These are phyloP conservation scores for Nebria ingens DNA, from an alignment of 1,140 invertebrate species.

Conservation along the genomic window DNA sequence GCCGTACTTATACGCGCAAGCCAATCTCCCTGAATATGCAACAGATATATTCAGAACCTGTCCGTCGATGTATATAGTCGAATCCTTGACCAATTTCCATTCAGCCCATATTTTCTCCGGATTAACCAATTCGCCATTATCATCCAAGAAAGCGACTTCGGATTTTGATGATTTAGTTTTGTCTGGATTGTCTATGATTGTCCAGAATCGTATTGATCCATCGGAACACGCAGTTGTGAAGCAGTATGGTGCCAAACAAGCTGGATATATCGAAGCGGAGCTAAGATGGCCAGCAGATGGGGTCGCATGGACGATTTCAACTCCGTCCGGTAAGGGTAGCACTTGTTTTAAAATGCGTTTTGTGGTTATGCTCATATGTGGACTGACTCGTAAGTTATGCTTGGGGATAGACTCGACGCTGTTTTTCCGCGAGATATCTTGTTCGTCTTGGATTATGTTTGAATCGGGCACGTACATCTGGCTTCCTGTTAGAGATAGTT, in stretches of 20 bases:
- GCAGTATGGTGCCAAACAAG: conserved; percentile 93
- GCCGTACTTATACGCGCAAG: conserved; percentile 90
- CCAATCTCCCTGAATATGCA: conserved; percentile 92
- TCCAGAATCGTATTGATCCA: conserved; percentile 54
- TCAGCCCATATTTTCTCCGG: conserved; percentile 32
- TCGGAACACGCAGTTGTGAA: conserved; percentile 90
- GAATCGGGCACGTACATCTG: conserved; percentile 87
- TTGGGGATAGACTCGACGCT: conserved; percentile 31
- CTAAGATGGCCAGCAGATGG: conserved; percentile 93
- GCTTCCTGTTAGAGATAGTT: conserved; percentile 26
- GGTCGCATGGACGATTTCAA: conserved; percentile 83
- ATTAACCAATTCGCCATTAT: conserved; percentile 44
- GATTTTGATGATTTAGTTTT: conserved; percentile 17
- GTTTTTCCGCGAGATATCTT: conserved; percentile 40
- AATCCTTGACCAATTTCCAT: conserved; percentile 43
- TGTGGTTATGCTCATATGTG: conserved; percentile 31
- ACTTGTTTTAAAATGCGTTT: conserved; percentile 36
- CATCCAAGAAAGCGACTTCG: conserved; percentile 24
- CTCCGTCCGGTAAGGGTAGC: conserved; percentile 75
- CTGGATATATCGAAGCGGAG: conserved; percentile 97
- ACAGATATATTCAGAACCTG: conserved; percentile 89
- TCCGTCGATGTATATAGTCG: conserved; percentile 65
- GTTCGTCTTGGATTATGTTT: conserved; percentile 74
- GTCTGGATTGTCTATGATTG: conserved; percentile 22
- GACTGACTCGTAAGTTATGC: conserved; percentile 28